Base-by-base conservation (phyloP, 1,140 invertebrate species). In the Bombyx mori region DNA sequence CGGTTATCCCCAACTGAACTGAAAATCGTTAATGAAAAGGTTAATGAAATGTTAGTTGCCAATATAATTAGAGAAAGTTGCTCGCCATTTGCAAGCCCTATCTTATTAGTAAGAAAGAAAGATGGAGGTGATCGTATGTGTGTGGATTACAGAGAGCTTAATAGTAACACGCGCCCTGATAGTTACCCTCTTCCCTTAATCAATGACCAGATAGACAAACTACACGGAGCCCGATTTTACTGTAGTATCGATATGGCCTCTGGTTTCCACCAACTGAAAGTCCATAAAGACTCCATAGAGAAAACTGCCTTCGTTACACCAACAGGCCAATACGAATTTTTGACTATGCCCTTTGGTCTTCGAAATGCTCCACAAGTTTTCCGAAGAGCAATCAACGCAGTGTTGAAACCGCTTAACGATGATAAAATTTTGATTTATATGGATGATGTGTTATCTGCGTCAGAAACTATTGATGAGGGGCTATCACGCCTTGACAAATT, bases 141-240 rank as follows among this genome's bases (percentile, higher is more conserved):
- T 62, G 68, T 79, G 3, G 80, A 86, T 54, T 79, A 78, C n/a
- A n/a, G n/a, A n/a, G n/a, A n/a, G n/a, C n/a, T n/a, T n/a, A n/a
- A n/a, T n/a, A n/a, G n/a, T n/a, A 57, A 76, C 1, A 87, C 82
- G 2, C 61, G 63, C 4, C 56, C 63, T 10, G 79, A 82, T 46
- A 48, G 46, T 4, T 91, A 87, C 68, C 89, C 90, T 0, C 56
- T 92, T 5, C 90, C 90, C 3, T 65, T 78, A 8, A 89, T 91
- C 5, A 78, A 88, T 42, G 82, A 89, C 8, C 66, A n/a, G n/a
- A 66, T 91, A 8, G 77, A 88, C 58, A 45, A 68, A 35, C 58
- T 73, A 1, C 22, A 42, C 1, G 62, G 62, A 8, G 65, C 59
- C 57, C 62, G 63, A 58, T 69, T 45, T 54, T 69, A 60, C 50